These are phyloP conservation scores for Tetheella fluctuosa DNA, from an alignment of 2,888 invertebrate genomes.

Conservation along the genomic window DNA sequence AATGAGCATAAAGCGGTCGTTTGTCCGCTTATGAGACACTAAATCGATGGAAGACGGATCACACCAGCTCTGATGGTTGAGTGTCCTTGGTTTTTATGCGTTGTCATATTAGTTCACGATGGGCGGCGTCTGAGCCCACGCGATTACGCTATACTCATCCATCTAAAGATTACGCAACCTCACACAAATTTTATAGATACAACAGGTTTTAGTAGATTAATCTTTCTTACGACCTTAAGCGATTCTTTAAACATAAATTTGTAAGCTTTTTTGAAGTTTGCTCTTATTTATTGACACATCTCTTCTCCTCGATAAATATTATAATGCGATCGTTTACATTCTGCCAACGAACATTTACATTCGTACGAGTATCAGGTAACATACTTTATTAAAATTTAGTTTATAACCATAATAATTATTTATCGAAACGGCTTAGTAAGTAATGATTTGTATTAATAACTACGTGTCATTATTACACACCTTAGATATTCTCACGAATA, in stretches of 20 bases:
- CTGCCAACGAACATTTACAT: slow-evolving; percentile 15
- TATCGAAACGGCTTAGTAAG: background rate
- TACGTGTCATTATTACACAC: background rate
- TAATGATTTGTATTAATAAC: background rate
- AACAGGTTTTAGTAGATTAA: slow-evolving; percentile 62
- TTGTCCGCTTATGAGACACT: slow-evolving; percentile 53
- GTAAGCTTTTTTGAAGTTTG: slow-evolving; percentile 40
- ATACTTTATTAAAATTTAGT: background rate
- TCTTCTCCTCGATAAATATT: slow-evolving; percentile 35
- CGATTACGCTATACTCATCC: slow-evolving; percentile 53
- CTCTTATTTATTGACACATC: slow-evolving; percentile 45
- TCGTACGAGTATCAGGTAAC: slow-evolving; percentile 9
- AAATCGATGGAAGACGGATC: slow-evolving; percentile 51
- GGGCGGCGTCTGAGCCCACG: slow-evolving; percentile 57
- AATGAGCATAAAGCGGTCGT: slow-evolving; percentile 33
- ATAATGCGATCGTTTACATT: slow-evolving; percentile 38
- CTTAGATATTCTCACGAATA: background rate
- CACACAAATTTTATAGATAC: slow-evolving; percentile 45
- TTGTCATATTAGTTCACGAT: slow-evolving; percentile 55
- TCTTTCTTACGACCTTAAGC: slow-evolving; percentile 50
- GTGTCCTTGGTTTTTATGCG: slow-evolving; percentile 73
- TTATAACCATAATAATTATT: background rate
- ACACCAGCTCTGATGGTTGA: slow-evolving; percentile 31
- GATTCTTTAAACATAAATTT: slow-evolving; percentile 43
- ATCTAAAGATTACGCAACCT: slow-evolving; percentile 59